Base-by-base conservation (phyloP, 2,888 invertebrate genomes). In the Latrodectus elegans region DNA sequence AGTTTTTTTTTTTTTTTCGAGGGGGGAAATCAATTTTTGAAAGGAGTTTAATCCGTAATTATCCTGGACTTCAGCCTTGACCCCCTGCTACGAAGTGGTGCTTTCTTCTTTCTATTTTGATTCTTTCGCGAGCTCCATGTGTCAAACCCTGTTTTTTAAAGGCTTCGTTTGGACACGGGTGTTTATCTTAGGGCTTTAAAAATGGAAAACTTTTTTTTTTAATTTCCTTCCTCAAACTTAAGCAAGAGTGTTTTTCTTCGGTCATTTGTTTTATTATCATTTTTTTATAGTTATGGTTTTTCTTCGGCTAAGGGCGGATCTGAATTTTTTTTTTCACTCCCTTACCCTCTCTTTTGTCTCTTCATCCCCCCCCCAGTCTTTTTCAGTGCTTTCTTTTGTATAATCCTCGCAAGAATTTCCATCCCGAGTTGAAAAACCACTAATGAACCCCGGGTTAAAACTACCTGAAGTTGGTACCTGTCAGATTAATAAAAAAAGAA, bases 111-210 rank as follows among this genome's bases (percentile, higher is more conserved):
- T 65, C 17, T 70, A 70, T 71, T n/a, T n/a, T 71, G 52, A 60
- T 60, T 55, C 64, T 22, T 64, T 49, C 12, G n/a, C 55, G 52
- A 49, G 49, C 53, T 52, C n/a, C n/a, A 55, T 68, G 72, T 84
- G 85, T 80, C 80, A 80, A 80, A 86, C 80, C 85, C 80, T 86
- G 85, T 86, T 86, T 86, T 86, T 86, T 86, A 86, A 86, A 73
- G 78, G 75, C 85, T 74, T 68, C 55, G 52, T 52, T 68, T 49
- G 73, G 70, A 53, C 64, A 64, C 65, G 76, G 64, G 80, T 86
- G 85, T 86, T 86, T 86, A 86, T 86, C 85, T 86, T 86, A 71
- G 74, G 64, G 85, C 80, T 86, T 86, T 85, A 60, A 67, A n/a
- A n/a, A 14, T 60, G 51, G 71, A 53, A 74, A 74, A 51, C 52